Base-by-base conservation (phyloP, 2,888 invertebrate genomes). In the Andrena marginata region DNA sequence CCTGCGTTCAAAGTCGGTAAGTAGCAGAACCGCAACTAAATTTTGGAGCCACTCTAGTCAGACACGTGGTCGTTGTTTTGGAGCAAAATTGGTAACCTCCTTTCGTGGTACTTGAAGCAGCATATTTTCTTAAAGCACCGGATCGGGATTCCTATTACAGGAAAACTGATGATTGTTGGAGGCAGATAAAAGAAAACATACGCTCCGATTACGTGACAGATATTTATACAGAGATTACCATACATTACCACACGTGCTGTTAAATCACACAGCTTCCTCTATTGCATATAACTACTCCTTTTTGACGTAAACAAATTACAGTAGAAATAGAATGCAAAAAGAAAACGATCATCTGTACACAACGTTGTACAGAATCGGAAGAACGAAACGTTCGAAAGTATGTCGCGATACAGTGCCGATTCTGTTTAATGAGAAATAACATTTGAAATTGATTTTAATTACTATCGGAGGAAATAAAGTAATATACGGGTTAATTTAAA, bases 1-100 rank as follows among this genome's bases (percentile, higher is more conserved):
- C 94, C 94, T 68, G 85, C 93, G 35, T 94, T 93, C 87, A 95
- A 95, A 95, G 94, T 95, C 88, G 95, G 95, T 95, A 91, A 94
- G 95, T 94, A 60, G 4, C 29, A 33, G 3, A 10, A 31, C 26
- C n/a, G 1, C 6, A 48, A 49, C 42, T 0, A 56, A n/a, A 23
- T 49, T 70, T 64, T 6, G 4, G 20, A 63, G 6, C 33, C 2
- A 35, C 8, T 0, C 26, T 29, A 62, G 1, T 42, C 29, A 51
- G 13, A 69, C 73, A 85, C 75, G 84, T 85, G 79, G 69, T 82
- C 64, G 20, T 26, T 72, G 33, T 70, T 81, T 77, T 51, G 31
- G 35, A 81, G 29, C 10, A 33, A 1, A 51, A n/a, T 56, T 54
- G 1, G 23, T 35, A 56, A 49, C 35, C 72, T 72, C 5, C 5